phyloP scores from a whole-genome alignment of 2,888 invertebrate genomes.

The Drosophila atripex region DNA sequence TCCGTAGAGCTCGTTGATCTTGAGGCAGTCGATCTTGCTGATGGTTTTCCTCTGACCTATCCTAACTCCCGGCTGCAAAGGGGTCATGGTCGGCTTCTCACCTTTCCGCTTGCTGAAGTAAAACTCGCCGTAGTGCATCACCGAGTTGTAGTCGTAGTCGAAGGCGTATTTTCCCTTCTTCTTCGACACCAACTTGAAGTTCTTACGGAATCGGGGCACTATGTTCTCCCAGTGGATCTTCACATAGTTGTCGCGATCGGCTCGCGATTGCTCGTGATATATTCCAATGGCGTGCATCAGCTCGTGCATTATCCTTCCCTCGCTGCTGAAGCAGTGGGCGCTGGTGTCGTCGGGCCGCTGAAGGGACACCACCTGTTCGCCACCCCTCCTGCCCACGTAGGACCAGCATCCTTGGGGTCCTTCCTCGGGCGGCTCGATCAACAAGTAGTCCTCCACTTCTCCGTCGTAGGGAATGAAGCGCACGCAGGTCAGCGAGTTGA shows the following conservation, averaged over 20 bases:
- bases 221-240: conserved; percentile 88
- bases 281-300: conserved; percentile 92
- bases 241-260: conserved; percentile 87
- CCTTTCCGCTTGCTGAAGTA: conserved; percentile 87
- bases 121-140: conserved; percentile 90
- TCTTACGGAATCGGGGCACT: conserved; percentile 85
- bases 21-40: conserved; percentile 88
- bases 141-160: conserved; percentile 90
- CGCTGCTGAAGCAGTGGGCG: conserved; percentile 87
- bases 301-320: conserved; percentile 91
- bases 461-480: conserved; percentile 88
- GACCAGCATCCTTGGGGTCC: conserved; percentile 90
- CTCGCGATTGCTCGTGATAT: conserved; percentile 91
- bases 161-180: conserved; percentile 88
- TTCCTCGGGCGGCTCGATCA: conserved; percentile 87
- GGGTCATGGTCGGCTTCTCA: conserved; percentile 86
- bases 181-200: conserved; percentile 87
- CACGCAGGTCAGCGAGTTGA: conserved; percentile 88
- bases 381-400: conserved; percentile 89
- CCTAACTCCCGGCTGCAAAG: conserved; percentile 85
- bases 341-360: conserved; percentile 87
- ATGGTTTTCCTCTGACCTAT: conserved; percentile 87
- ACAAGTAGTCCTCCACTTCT: conserved; percentile 86
- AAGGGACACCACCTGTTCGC: conserved; percentile 89
- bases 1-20: conserved; percentile 88